These are phyloP conservation scores for Drosophila quinaria DNA, from an alignment of 2,888 invertebrate species.

Conservation along the genomic window DNA sequence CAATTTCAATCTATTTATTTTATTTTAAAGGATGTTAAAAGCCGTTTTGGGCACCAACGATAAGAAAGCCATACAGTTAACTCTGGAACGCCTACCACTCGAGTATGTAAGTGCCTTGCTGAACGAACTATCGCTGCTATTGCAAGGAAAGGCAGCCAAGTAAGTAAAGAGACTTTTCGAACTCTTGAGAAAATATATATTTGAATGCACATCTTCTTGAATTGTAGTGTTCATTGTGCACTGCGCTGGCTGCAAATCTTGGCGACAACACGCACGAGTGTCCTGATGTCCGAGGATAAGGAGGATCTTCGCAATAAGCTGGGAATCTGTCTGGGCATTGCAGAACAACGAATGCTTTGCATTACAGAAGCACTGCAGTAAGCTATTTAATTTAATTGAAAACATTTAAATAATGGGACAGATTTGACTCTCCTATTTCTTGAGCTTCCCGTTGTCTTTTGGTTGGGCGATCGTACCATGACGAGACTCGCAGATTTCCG, in stretches of 20 bases:
- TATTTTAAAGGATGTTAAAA: conserved; percentile 87
- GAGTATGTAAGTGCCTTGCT: conserved; percentile 91
- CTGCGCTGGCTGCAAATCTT: conserved; percentile 83
- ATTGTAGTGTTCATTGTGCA: conserved; percentile 80
- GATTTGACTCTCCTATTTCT: background rate
- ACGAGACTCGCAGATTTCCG: conserved; percentile 70
- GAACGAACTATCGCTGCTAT: conserved; percentile 89
- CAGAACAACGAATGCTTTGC: conserved; percentile 84
- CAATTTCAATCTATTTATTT: background rate
- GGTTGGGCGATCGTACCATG: conserved; percentile 62
- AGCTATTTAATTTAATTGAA: conserved; percentile 36
- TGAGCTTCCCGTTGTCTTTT: conserved; percentile 9
- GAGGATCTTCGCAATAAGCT: conserved; percentile 83
- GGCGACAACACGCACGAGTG: conserved; percentile 83
- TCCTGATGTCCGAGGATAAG: conserved; percentile 84
- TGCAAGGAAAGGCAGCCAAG: conserved; percentile 89
- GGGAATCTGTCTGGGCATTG: conserved; percentile 84
- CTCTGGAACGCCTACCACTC: conserved; percentile 91
- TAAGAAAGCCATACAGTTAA: conserved; percentile 89
- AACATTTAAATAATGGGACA: background rate
- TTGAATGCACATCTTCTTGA: background rate
- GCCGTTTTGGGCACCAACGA: conserved; percentile 90
- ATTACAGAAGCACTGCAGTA: conserved; percentile 84
- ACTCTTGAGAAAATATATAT: background rate
- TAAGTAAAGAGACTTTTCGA: conserved; percentile 85